These are phyloP conservation scores for Beris morrisii DNA, from an alignment of 2,888 invertebrate species.

Conservation along the genomic window DNA sequence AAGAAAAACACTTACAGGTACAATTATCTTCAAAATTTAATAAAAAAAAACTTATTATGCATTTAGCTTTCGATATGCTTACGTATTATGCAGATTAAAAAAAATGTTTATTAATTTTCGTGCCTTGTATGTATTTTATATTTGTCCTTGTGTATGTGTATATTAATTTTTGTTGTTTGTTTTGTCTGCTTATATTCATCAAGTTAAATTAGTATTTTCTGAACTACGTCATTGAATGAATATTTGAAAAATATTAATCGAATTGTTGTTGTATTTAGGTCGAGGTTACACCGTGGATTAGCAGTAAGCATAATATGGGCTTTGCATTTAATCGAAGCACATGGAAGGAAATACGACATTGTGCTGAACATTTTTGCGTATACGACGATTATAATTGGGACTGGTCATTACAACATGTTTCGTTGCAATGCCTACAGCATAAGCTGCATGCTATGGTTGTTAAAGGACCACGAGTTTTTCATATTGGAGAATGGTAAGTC, in stretches of 20 bases:
- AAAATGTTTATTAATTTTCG: too few species aligned
- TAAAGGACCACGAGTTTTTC: slow-evolving; percentile 93
- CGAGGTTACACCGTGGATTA: slow-evolving; percentile 91
- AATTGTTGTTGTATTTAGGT: slow-evolving; percentile 61
- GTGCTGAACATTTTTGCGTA: slow-evolving; percentile 85
- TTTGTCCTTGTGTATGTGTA: too few species aligned
- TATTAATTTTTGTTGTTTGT: too few species aligned
- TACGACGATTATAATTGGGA: slow-evolving; percentile 99
- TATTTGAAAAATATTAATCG: not conserved
- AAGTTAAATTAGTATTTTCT: too few species aligned
- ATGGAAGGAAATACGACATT: slow-evolving; percentile 80
- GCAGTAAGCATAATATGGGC: slow-evolving; percentile 99
- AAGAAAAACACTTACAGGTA: too few species aligned
- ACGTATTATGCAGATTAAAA: too few species aligned
- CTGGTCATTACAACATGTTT: slow-evolving; percentile 91
- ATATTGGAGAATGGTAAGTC: slow-evolving; percentile 96
- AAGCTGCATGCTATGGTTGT: slow-evolving; percentile 87
- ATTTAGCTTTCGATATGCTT: too few species aligned
- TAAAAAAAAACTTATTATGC: too few species aligned
- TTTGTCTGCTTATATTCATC: too few species aligned
- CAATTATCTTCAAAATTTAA: too few species aligned
- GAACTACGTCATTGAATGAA: not conserved
- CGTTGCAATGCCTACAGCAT: slow-evolving; percentile 75
- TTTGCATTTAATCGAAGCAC: slow-evolving; percentile 90
- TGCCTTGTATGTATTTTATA: too few species aligned